phyloP scores from a whole-genome alignment of 2,888 invertebrate species.

The Callinectes sapidus region DNA sequence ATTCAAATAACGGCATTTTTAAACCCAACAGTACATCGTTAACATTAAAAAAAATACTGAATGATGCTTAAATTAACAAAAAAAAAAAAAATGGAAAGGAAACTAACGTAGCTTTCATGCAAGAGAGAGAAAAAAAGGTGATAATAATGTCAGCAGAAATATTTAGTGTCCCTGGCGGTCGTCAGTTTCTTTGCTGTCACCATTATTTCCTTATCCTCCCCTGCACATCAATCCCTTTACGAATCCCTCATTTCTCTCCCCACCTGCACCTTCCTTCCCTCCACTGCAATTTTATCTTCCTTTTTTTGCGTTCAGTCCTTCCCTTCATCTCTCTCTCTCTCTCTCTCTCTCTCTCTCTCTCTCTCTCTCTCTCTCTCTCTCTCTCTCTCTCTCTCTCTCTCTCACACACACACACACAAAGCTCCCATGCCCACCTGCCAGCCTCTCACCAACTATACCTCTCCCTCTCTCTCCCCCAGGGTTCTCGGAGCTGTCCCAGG shows the following conservation, averaged over 20 bases:
- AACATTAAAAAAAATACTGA: no score
- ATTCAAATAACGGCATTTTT: no score
- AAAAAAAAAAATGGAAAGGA: not conserved
- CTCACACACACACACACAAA: not conserved
- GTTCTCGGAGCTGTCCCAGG: conserved; percentile 92
- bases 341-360: not conserved
- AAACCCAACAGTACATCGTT: no score
- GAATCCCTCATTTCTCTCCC: not conserved
- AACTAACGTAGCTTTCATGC: not conserved
- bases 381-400: not conserved
- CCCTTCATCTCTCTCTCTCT: not conserved
- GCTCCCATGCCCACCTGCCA: not conserved
- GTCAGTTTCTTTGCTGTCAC: not conserved
- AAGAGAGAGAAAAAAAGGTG: not conserved
- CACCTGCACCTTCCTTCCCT: not conserved
- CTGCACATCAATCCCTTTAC: conserved; percentile 5
- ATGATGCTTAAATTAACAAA: not conserved
- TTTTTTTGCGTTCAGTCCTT: not conserved
- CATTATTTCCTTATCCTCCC: conserved; percentile 13
- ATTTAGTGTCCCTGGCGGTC: not conserved
- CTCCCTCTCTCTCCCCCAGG: conserved; percentile 77
- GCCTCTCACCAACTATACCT: not conserved
- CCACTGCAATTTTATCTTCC: not conserved
- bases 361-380: no score
- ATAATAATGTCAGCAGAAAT: not conserved